Evolutionary conservation across 1,140 invertebrate genomes (phyloP), one percentile per base, ranked within the genome.

Genomic region (Drosophila parabipectinata): DNA sequence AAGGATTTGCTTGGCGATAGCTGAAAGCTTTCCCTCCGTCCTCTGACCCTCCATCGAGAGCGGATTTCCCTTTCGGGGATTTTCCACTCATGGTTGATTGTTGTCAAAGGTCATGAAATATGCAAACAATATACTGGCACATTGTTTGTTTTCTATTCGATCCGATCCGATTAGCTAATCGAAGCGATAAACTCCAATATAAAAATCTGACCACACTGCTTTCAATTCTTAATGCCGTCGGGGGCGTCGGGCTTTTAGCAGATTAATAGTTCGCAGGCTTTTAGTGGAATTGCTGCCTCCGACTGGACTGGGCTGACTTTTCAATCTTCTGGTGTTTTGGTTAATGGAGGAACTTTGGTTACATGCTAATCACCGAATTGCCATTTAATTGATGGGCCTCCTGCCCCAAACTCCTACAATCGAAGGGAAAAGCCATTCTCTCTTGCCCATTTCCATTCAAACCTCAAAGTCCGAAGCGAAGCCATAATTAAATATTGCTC

Each of bases 401-500:
- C 15, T 21, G 21, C 45, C 12, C 9, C 4, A 50, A 15, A 18
- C 48, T 12, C 66, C 34, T 18, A 2, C 30, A 66, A 15, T 14
- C 39, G 30, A 28, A 47, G 18, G 44, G 28, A 61, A 24, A 61
- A 41, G 39, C 69, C 45, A 34, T 44, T 12, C 51, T 12, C 26
- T 15, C 18, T 12, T 3, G 8, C 4, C 37, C 28, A 30, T 26
- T 51, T 51, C 34, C 14, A 10, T 9, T 39, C 4, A 48, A 44
- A 52, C 55, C 63, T 34, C 63, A 67, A 47, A 52, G 18, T 53
- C 60, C 47, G 24, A 10, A 37, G 59, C 55, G 59, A 74, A 82
- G 68, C 72, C 78, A 87, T 85, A 85, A 85, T 85, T 87, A 85
- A 88, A 85, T 88, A 75, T 78, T 87, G 74, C 81, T 60, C 18